phyloP scores from a whole-genome alignment of 2,888 invertebrate species.

The Drosophila kambysellisi region DNA sequence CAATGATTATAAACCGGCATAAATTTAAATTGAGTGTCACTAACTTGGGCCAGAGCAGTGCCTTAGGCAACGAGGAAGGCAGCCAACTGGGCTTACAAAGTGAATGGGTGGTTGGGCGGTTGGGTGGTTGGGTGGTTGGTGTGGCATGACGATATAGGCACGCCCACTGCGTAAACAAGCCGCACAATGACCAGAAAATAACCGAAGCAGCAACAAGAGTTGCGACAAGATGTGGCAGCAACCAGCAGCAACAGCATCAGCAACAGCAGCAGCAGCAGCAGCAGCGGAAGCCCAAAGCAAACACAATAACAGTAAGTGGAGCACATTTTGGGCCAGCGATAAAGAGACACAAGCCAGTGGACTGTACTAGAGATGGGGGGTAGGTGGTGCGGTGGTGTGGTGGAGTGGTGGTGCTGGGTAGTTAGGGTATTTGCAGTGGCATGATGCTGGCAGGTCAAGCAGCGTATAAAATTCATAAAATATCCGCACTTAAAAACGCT shows the following conservation, averaged over 20 bases:
- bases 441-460: conserved; percentile 66
- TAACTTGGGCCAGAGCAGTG: conserved; percentile 55
- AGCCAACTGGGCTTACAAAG: conserved; percentile 8
- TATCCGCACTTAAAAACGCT: conserved; percentile 75
- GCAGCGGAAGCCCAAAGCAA: conserved; percentile 62
- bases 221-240: conserved; percentile 57
- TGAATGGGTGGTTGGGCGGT: conserved; percentile 5
- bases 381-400: background rate
- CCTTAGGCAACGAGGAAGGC: conserved; percentile 33
- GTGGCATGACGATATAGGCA: conserved; percentile 3
- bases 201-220: conserved; percentile 61
- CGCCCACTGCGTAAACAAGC: conserved; percentile 69
- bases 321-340: conserved; percentile 43
- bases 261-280: conserved; percentile 4
- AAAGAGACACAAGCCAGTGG: conserved; percentile 28
- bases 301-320: conserved; percentile 69
- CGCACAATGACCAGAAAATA: conserved; percentile 71
- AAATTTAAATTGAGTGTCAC: conserved; percentile 75
- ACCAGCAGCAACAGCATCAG: conserved; percentile 8
- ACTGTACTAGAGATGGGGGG: background rate
- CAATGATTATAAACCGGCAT: conserved; percentile 73
- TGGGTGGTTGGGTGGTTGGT: background rate
- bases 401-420: background rate
- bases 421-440: conserved; percentile 15
- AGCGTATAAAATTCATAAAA: conserved; percentile 79